Evolutionary conservation across 2,113 vertebrate species (phyloP), one percentile per base, ranked within the genome.

Genomic region (Globicephala melas): DNA sequence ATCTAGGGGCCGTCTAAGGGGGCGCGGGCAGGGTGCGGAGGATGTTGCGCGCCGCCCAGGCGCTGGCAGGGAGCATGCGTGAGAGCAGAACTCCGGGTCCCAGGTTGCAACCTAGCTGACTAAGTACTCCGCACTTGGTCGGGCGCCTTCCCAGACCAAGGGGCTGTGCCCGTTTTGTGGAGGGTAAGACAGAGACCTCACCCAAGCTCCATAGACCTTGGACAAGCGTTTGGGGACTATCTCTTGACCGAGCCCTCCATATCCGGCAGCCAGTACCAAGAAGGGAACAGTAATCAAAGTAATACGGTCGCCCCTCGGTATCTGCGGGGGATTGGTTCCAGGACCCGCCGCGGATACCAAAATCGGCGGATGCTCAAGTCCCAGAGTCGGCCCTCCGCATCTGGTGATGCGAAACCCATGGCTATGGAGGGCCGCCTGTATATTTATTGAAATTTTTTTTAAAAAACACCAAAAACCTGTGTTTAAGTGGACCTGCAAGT

Each of bases 381-480:
- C 44, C 8, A 44, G 6, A 77, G 44, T 18, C 17, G 28, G 44
- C 74, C 44, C 44, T 21, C 28, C 5, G 1, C 38, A 50, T 50
- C 44, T 12, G 9, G 10, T 0, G 1, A 20, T 6, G 44, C 31
- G 8, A 33, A 50, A 77, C 44, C 44, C 74, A 44, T 17, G 20
- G 74, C 33, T 77, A 12, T 53, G 74, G 47, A 77, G 4, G 47
- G 47, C 47, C 5, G 1, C 50, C 74, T 77, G 28, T 77, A 20
- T 53, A 31, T 12, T 33, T 21, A 77, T 1, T 12, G 10, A 3
- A 28, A 17, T 53, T 50, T 3, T 50, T 3, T 11, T 5, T 1
- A 17, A 53, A 17, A 53, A 53, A 53, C 12, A 41, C 44, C 44
- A 38, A 18, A 28, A 31, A 31, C 12, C 41, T 8, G 2, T 33